Evolutionary conservation across 1,140 invertebrate species (phyloP).

Genomic region (Drosophila quadrilineata): DNA sequence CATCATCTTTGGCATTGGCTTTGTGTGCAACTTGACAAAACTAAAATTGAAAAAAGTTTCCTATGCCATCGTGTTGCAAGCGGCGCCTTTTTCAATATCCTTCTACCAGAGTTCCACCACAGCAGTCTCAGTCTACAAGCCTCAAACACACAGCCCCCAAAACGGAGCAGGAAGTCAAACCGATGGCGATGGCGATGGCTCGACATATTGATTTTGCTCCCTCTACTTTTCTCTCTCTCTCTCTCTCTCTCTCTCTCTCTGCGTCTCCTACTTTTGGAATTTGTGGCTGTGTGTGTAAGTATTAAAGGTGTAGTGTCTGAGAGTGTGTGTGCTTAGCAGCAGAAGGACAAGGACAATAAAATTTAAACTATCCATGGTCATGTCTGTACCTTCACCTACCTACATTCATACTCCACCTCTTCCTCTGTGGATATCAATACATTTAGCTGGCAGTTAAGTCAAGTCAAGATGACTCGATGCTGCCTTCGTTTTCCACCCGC

Average conservation of each 20-base stretch:
- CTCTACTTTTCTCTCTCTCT: not conserved
- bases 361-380: conserved; percentile 19
- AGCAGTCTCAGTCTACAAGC: conserved; percentile 12
- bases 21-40: conserved; percentile 79
- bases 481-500: no score
- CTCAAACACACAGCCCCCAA: conserved; percentile 1
- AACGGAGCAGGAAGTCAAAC: conserved; percentile 36
- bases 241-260: not conserved
- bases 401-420: no score
- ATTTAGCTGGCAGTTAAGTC: conserved; percentile 10
- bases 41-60: conserved; percentile 79
- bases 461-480: conserved; percentile 35
- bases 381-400: conserved; percentile 3
- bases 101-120: conserved; percentile 36
- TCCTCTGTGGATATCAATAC: not conserved
- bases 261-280: no score
- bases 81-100: conserved; percentile 76
- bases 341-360: conserved; percentile 30
- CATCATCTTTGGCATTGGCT: conserved; percentile 44
- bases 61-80: conserved; percentile 53
- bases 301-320: not conserved
- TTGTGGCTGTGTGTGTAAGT: not conserved
- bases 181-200: conserved; percentile 42
- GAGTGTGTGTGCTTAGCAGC: not conserved
- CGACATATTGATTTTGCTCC: conserved; percentile 69